Percentiles rank a stretch among this genome's conserved stretches.
These are phyloP conservation scores for Trachelus troglodyta DNA, from an alignment of 2,888 invertebrate species.

Conservation along the genomic window DNA sequence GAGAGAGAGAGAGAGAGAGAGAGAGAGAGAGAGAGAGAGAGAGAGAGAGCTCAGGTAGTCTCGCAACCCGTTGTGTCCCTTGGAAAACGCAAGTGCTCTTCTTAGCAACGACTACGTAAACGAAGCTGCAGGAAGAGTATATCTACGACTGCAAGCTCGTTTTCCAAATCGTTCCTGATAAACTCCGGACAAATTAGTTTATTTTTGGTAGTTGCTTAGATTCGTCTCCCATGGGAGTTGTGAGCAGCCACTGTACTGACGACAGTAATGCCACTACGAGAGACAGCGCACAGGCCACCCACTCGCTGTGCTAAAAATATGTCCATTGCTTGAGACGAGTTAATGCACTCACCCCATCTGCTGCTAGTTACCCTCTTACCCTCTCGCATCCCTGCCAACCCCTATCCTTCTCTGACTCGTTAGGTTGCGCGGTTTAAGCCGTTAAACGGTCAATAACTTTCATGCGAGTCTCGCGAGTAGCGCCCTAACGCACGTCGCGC, in stretches of 20 bases:
- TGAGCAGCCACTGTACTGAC: too few species aligned
- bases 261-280: background rate
- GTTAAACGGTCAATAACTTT: too few species aligned
- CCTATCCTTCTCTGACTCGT: background rate
- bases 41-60: too few species aligned
- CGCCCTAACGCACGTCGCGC: background rate
- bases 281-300: background rate
- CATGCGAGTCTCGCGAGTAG: constrained; percentile 3
- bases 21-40: too few species aligned
- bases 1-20: too few species aligned
- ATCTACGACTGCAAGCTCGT: background rate
- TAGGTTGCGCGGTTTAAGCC: too few species aligned
- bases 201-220: constrained; percentile 32
- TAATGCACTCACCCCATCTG: constrained; percentile 1
- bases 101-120: too few species aligned
- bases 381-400: background rate
- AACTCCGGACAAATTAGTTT: constrained; percentile 54
- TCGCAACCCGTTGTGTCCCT: too few species aligned
- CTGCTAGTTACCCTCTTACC: constrained; percentile 1
- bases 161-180: constrained; percentile 27
- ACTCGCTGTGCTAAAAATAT: constrained; percentile 28
- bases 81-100: too few species aligned
- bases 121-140: too few species aligned
- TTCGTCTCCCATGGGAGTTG: too few species aligned
- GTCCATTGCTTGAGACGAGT: constrained; percentile 18